Percentiles rank a stretch among this genome's conserved stretches.
phyloP scores from a whole-genome alignment of 2,797 vertebrate genomes.

The Vultur gryphus region DNA sequence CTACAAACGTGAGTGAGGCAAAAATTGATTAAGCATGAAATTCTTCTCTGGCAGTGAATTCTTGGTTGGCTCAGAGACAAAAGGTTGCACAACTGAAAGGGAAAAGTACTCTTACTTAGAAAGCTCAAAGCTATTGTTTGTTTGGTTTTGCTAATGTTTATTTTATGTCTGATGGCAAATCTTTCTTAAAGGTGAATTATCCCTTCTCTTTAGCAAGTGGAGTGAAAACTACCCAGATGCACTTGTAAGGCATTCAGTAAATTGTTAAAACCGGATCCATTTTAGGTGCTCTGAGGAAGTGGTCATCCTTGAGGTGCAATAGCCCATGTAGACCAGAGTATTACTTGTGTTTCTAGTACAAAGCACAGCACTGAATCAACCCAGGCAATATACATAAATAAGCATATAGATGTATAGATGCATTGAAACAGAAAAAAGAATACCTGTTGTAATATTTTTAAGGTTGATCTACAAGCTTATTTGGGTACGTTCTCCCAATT shows the following conservation, averaged over 20 bases:
- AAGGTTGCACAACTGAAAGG: not conserved
- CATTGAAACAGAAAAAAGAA: not conserved
- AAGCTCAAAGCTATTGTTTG: not conserved
- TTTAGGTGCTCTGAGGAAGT: not conserved
- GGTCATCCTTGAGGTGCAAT: not conserved
- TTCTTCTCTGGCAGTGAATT: not conserved
- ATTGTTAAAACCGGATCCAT: not conserved
- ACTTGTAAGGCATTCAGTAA: not conserved
- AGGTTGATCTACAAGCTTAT: not conserved
- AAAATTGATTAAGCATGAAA: slow-evolving; percentile 32
- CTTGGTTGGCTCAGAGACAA: not conserved
- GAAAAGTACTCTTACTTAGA: not conserved
- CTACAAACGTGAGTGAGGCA: not conserved
- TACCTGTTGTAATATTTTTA: not conserved
- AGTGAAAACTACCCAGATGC: not conserved
- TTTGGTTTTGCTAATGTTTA: slow-evolving; percentile 5
- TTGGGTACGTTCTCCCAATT: not conserved
- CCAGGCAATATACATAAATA: not conserved
- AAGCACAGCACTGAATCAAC: fast-evolving
- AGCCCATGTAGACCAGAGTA: fast-evolving
- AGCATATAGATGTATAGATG: not conserved
- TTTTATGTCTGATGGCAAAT: slow-evolving; percentile 6
- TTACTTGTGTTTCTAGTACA: not conserved
- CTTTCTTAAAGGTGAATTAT: not conserved
- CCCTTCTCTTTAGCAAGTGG: not conserved